Evolutionary conservation across 2,113 vertebrate species (phyloP), one percentile per base, ranked within the genome.

Genomic region (Sula dactylatra): DNA sequence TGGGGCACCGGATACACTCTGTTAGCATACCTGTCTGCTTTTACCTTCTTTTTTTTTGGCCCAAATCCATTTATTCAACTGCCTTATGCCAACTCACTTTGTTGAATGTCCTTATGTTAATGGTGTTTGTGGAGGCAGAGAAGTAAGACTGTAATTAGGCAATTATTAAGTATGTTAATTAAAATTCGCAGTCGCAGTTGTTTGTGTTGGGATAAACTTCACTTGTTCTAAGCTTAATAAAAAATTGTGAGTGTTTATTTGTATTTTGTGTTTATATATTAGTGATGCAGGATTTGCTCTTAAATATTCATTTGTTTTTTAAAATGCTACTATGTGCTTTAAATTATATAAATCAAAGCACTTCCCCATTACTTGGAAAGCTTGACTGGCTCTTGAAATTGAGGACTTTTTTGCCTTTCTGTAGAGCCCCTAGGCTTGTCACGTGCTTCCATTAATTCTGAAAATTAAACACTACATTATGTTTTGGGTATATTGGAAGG

Each of bases 1-100:
- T 15, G 49, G n/a, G 44, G 18, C n/a, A 52, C 38, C 4, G 3
- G 26, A 17, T 31, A 19, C 0, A 0, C 36, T 44, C 40, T 59
- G 32, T 79, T 61, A 38, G 25, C 32, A 11, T 7, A n/a, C 38
- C 55, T 52, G 13, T 65, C 55, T 74, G 12, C 38, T 49, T 1
- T 38, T 58, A 49, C 17, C 24, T 58, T 47, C 18, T 62, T 16
- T 32, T 44, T 44, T 40, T 69, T 86, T 79, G 61, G 13, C n/a
- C 14, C 67, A 61, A 31, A 65, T 65, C n/a, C 8, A 9, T 87
- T 79, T 74, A 38, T 69, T 83, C 14, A 56, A 67, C 52, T 29
- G 29, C 27, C 10, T 66, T 79, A 13, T 58, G 55, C 80, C 74
- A 81, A 3, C 36, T 85, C 44, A 67, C 36, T 47, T 56, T 56